Percentiles rank a stretch among this genome's conserved stretches.
phyloP scores from a whole-genome alignment of 1,140 invertebrate species.

The Drosophila trapezifrons region DNA sequence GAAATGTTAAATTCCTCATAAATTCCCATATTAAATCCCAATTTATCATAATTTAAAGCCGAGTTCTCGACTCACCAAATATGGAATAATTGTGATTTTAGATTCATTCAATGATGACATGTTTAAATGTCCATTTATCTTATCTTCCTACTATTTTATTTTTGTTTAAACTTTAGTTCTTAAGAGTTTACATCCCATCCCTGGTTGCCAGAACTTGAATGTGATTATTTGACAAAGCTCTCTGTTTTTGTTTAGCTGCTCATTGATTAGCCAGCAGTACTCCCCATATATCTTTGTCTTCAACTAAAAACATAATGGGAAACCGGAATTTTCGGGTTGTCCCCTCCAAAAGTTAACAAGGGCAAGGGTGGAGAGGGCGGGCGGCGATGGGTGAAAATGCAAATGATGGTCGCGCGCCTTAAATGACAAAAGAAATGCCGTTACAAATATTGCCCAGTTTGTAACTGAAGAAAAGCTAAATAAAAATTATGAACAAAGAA shows the following conservation, averaged over 20 bases:
- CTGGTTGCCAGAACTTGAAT: slow-evolving; percentile 49
- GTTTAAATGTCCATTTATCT: slow-evolving; percentile 42
- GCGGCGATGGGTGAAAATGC: slow-evolving; percentile 27
- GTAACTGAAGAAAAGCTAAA: slow-evolving; percentile 34
- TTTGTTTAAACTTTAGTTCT: slow-evolving; percentile 1
- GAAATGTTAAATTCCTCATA: slow-evolving; percentile 4
- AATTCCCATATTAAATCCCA: slow-evolving; percentile 23
- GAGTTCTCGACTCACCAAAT: slow-evolving; percentile 4
- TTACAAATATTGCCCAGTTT: slow-evolving; percentile 66
- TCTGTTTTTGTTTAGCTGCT: slow-evolving; percentile 28
- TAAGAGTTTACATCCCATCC: slow-evolving; percentile 2
- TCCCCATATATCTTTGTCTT: slow-evolving; percentile 43
- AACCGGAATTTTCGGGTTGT: slow-evolving; percentile 65
- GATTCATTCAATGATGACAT: slow-evolving; percentile 12
- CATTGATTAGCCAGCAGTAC: slow-evolving; percentile 60
- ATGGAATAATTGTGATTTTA: slow-evolving; percentile 30
- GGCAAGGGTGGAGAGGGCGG: not conserved
- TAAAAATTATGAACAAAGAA: slow-evolving; percentile 62
- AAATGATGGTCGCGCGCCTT: slow-evolving; percentile 46
- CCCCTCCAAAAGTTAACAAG: slow-evolving; percentile 29
- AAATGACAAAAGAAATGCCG: slow-evolving; percentile 71
- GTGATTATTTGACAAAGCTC: slow-evolving; percentile 24
- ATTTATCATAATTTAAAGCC: slow-evolving; percentile 25
- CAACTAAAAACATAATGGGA: slow-evolving; percentile 69
- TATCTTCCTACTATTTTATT: slow-evolving; percentile 9